Base-by-base conservation (phyloP, 2,113 vertebrate species). In the Tricholaema leucomelas region DNA sequence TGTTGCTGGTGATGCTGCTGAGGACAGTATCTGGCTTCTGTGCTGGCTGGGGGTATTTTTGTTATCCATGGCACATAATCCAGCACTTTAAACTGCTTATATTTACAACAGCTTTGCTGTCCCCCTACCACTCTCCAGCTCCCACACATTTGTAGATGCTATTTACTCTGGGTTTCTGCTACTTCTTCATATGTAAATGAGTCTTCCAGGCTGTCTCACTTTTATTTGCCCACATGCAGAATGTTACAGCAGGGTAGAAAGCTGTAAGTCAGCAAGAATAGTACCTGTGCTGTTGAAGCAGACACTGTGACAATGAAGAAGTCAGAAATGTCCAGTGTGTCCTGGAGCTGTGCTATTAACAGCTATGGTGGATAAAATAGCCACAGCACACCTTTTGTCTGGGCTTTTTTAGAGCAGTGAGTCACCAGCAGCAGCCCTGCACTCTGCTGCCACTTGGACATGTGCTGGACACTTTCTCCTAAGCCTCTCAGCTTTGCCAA, bases 151-250 rank as follows among this genome's bases (percentile, higher is more conserved):
- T 93, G 79, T 86, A 90, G 85, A 88, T 24, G 33, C 81, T 86
- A 27, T 87, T 75, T 86, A 88, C 74, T 85, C 89, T 16, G 56
- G 33, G 44, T 60, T 91, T 85, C 91, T 95, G 87, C 78, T 77
- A 38, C 88, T 87, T 85, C 91, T 85, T 92, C 88, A 83, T 83
- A 90, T 78, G 90, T 42, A 95, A 92, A 94, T 89, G 65, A 92
- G 38, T 46, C 76, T 92, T 90, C 72, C 25, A 75, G 78, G 87
- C 79, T 74, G 71, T 90, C 78, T 77, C 63, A 85, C 71, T 91
- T 88, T 38, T 89, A 83, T 95, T 93, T 93, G 84, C 73, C 76
- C 87, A 79, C 50, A 90, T 28, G 72, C 56, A 88, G 65, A 93
- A 70, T 10, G 2, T 60, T 87, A 84, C 27, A 52, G 60, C 21